Evolutionary conservation across 2,888 invertebrate species (phyloP).

Genomic region (Autographa pulchrina): DNA sequence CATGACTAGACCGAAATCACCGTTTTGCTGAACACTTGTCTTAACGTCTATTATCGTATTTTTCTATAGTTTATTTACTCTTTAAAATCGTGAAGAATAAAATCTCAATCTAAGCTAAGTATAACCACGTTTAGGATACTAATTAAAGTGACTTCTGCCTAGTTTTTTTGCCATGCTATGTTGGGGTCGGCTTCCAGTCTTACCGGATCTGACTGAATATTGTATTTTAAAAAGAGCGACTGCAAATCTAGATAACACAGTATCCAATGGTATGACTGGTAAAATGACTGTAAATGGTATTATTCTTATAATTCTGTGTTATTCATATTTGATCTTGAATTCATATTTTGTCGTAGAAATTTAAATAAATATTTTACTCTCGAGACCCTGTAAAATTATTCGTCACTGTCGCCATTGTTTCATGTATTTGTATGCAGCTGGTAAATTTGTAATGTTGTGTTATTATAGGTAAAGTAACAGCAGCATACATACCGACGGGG

Average conservation of each 20-base stretch:
- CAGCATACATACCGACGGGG: slow-evolving; percentile 78
- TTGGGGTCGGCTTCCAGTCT: too few species aligned
- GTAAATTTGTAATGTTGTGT: slow-evolving; percentile 18
- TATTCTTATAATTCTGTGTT: too few species aligned
- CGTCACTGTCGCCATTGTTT: background rate
- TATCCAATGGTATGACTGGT: too few species aligned
- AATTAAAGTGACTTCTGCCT: too few species aligned
- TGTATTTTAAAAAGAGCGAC: too few species aligned
- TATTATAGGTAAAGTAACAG: slow-evolving; percentile 69
- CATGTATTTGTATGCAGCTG: slow-evolving; percentile 5
- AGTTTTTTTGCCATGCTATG: too few species aligned
- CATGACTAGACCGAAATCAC: slow-evolving; percentile 53
- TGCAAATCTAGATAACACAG: too few species aligned
- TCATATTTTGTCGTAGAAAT: background rate
- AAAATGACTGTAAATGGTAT: too few species aligned
- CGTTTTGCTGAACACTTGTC: slow-evolving; percentile 8
- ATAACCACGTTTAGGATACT: too few species aligned
- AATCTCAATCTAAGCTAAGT: too few species aligned
- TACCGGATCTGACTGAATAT: too few species aligned
- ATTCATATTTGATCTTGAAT: background rate
- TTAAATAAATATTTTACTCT: background rate
- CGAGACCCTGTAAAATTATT: background rate
- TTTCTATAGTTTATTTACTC: background rate
- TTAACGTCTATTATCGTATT: background rate
- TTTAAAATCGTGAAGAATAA: background rate